Conservation (phyloP, 1,140 invertebrate genomes). For the Lasioglossum baleicum region DNA sequence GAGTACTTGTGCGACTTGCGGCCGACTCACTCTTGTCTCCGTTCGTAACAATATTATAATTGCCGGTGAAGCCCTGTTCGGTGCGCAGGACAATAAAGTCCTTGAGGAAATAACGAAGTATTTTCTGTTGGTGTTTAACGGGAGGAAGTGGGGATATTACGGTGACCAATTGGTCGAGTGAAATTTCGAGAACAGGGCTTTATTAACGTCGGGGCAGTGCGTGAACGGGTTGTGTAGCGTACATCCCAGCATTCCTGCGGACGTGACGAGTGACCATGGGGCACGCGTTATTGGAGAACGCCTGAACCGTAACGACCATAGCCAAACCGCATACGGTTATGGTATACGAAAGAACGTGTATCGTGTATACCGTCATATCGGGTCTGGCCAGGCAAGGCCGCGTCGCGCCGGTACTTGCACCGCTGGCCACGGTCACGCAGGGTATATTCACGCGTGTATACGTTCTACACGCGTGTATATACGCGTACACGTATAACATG, state of each 20-base stretch:
- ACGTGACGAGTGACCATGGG: constrained; percentile 54
- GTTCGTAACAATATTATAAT: no score
- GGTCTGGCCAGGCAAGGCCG: constrained; percentile 39
- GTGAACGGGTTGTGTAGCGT: constrained; percentile 37
- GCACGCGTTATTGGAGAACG: constrained; percentile 73
- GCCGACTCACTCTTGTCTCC: no score
- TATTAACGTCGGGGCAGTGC: constrained; percentile 53
- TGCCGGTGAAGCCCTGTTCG: no score
- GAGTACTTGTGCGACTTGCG: no score
- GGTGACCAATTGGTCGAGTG: no score
- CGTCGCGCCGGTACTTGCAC: constrained; percentile 4
- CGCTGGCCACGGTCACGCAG: background rate
- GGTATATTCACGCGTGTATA: background rate
- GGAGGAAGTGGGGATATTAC: no score
- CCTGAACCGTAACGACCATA: constrained; percentile 72
- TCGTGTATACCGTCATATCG: constrained; percentile 40
- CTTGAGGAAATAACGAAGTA: no score
- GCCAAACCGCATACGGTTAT: constrained; percentile 75
- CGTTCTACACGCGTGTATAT: constrained; percentile 24
- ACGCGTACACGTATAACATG: constrained; percentile 32
- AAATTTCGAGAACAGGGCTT: constrained; percentile 43
- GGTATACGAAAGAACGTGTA: constrained; percentile 69
- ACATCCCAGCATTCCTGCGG: constrained; percentile 63
- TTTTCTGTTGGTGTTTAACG: no score
- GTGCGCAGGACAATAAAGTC: no score